Evolutionary conservation across 2,797 vertebrate species (phyloP).

Genomic region (Megalops cyprinoides): DNA sequence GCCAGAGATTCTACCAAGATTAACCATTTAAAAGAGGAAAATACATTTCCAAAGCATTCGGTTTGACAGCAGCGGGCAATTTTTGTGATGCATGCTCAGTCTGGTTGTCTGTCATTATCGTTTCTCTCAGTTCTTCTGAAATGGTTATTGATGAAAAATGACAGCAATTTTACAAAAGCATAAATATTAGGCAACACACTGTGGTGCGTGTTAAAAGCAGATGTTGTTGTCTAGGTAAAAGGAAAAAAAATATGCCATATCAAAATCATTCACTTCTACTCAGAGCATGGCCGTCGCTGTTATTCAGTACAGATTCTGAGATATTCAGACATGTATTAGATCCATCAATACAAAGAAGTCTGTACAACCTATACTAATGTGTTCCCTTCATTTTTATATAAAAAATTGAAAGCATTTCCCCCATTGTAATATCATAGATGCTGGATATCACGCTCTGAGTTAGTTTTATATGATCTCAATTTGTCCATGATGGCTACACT

Average conservation of each 20-base stretch:
- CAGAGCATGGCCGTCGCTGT: background rate
- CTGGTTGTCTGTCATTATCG: constrained; percentile 62
- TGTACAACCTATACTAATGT: background rate
- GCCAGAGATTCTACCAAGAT: constrained; percentile 79
- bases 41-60: constrained; percentile 69
- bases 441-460: constrained; percentile 2
- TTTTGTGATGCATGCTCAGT: constrained; percentile 62
- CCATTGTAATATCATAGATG: constrained; percentile 52
- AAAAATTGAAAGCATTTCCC: constrained; percentile 49
- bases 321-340: background rate
- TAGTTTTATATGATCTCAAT: constrained; percentile 31
- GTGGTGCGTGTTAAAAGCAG: constrained; percentile 8
- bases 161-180: background rate
- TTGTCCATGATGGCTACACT: constrained; percentile 38
- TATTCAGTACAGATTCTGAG: background rate
- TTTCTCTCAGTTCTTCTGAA: constrained; percentile 64
- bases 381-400: constrained; percentile 31
- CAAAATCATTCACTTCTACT: background rate
- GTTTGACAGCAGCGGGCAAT: constrained; percentile 74
- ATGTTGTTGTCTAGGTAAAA: constrained; percentile 10
- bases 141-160: constrained; percentile 34
- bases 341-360: constrained; percentile 19
- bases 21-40: constrained; percentile 76
- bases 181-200: background rate
- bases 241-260: background rate